phyloP scores from a whole-genome alignment of 2,113 vertebrate species.

The Stercorarius parasiticus region DNA sequence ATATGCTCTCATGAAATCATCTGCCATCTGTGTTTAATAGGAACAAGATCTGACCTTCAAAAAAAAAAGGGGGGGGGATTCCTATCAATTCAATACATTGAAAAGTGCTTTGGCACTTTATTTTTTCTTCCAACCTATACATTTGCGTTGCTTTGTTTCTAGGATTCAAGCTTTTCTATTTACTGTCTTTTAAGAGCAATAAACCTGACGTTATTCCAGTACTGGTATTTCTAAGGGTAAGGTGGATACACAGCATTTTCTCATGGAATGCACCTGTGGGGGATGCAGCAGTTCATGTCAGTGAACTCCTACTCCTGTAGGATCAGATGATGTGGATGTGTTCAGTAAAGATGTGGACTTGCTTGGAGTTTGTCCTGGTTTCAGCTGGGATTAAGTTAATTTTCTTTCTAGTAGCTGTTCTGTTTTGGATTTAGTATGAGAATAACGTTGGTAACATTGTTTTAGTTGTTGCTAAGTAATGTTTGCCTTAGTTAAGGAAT shows the following conservation, averaged over 20 bases:
- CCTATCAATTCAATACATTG: not conserved
- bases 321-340: not conserved
- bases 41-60: not conserved
- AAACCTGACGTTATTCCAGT: not conserved
- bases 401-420: not conserved
- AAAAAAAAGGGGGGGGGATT: not conserved
- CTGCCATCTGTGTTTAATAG: not conserved
- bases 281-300: not conserved
- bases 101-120: not conserved
- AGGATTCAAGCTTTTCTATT: not conserved
- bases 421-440: not conserved
- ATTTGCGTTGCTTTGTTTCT: not conserved
- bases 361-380: not conserved
- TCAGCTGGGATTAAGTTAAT: not conserved
- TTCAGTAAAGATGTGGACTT: not conserved
- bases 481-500: not conserved
- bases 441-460: not conserved
- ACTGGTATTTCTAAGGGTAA: not conserved
- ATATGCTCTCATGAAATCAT: not conserved
- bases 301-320: not conserved
- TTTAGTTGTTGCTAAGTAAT: not conserved
- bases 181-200: not conserved
- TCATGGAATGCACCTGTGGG: not conserved
- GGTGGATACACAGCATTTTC: not conserved
- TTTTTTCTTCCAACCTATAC: not conserved